Base-by-base conservation (phyloP, 2,113 vertebrate species). In the Oreochromis tanganicae region DNA sequence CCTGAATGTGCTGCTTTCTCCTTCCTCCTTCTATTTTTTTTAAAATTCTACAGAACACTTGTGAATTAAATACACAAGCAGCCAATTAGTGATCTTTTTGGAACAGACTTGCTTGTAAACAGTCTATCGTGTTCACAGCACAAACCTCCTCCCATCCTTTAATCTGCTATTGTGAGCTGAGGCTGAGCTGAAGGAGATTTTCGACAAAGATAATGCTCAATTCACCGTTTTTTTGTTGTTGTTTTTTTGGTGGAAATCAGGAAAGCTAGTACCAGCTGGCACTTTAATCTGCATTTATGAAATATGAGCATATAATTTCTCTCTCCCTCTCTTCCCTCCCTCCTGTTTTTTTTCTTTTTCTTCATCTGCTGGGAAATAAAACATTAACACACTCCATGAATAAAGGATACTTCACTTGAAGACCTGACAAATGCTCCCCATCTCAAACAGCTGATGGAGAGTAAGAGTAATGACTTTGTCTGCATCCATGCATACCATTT, bases 351-450 rank as follows among this genome's bases (percentile, higher is more conserved):
- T 12, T 19, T 56, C 27, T 82, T 84, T 56, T 82, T 81, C 85
- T 61, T 81, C 87, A 89, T 90, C 81, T 87, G 80, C 84, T 57
- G 41, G 82, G 82, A 89, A 87, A 92, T 94, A 87, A 95, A 95
- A 95, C 91, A 93, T 94, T 92, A 92, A 93, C 81, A 81, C 63
- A 32, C 86, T 41, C 66, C 87, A 94, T 95, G 89, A 94, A 95
- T 95, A 94, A 94, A 90, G 92, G 92, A 94, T 92, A 86, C 46
- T 73, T 90, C 84, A 86, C 81, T 88, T 87, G 87, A 91, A 82
- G 82, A 91, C 82, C 52, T 82, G 90, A 91, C 93, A 89, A 88
- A 88, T 7, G 79, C 82, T 80, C 14, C 11, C 21, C 79, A 82
- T 86, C 87, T 85, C 17, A 1, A 84, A 82, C 79, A 82, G 80